Base-by-base conservation (phyloP, 2,113 vertebrate genomes). In the Albula glossodonta region DNA sequence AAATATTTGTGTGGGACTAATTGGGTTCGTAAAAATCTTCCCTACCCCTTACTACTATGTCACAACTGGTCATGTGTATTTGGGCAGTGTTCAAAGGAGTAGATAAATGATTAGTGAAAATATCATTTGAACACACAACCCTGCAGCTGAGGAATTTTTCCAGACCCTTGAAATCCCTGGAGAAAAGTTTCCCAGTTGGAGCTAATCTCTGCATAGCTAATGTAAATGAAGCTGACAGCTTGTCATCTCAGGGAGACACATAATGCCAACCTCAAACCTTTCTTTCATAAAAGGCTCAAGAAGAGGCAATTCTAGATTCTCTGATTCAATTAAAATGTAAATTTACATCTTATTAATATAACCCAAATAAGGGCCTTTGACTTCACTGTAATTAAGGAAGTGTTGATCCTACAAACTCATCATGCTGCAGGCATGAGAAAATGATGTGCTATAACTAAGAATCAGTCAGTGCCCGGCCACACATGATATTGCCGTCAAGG, bases 281-380 rank as follows among this genome's bases (percentile, higher is more conserved):
- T 70, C 50, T 78, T 87, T 84, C 80, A 92, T 90, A 90, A 88
- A 86, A 83, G 82, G 83, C 89, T 91, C 90, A 87, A 56, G 87
- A 78, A 89, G 91, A 81, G 81, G 89, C 90, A 89, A 88, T 84
- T 87, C 87, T 80, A 90, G 85, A 83, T 87, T 86, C 87, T 80
- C 82, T 22, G 60, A 90, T 93, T 92, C 91, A 93, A 93, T 94
- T 93, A 93, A 95, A 94, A 95, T 92, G 89, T 91, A 95, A 94
- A 93, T 93, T 87, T 86, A 87, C 84, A 51, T 63, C 84, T 83
- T 83, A 87, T 86, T 78, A 86, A 41, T 83, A 86, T 77, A 84
- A 83, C 17, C 60, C 82, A 91, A 87, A 87, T 90, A 86, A 87
- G 85, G 85, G 12, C 53, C 83, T 81, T 86, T 87, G 83, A 87